Base-by-base conservation (phyloP, 2,113 vertebrate species). In the Chinchilla lanigera region DNA sequence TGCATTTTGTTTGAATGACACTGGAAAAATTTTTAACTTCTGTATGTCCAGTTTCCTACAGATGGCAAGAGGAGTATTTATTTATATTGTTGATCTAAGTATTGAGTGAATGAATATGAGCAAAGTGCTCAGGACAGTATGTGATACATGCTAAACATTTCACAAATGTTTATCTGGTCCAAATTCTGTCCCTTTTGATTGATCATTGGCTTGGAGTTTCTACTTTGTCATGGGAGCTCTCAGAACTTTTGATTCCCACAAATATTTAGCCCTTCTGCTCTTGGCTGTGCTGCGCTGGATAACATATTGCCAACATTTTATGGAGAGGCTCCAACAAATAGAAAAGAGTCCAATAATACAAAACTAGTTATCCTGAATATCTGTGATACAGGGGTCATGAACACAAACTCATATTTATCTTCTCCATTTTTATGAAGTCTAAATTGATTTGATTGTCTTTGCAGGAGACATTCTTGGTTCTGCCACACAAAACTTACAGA, bases 391-490 rank as follows among this genome's bases (percentile, higher is more conserved):
- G 16, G 50, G 20, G 11, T 30, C 13, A 11, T 24, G 38, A 94
- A 52, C 20, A 77, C 22, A 84, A 65, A 35, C 4, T 28, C 54
- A 44, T 28, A 41, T 44, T 84, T 28, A 54, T 44, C 20, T 73
- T 54, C 13, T 44, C 65, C 22, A 8, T 38, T 77, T 83, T 52
- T 61, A 54, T 65, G 5, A 54, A 63, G 0, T 44, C 38, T 12
- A 11, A 63, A 65, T 56, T 28, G 8, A 75, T 16, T 65, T 38
- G 24, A 63, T 52, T 94, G 88, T 38, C 28, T 82, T 35, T 95
- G 61, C 90, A 99, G 99, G 99, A 35, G 99, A 99, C 78, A 90
- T 99, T 93, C 98, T 99, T 97, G 98, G 99, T 84, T 97, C 98
- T 22, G 98, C 98, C 86, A 98, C 98, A 95, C 96, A 98, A 97